These are phyloP conservation scores for Gadus macrocephalus DNA, from an alignment of 2,113 vertebrate species.

Conservation along the genomic window DNA sequence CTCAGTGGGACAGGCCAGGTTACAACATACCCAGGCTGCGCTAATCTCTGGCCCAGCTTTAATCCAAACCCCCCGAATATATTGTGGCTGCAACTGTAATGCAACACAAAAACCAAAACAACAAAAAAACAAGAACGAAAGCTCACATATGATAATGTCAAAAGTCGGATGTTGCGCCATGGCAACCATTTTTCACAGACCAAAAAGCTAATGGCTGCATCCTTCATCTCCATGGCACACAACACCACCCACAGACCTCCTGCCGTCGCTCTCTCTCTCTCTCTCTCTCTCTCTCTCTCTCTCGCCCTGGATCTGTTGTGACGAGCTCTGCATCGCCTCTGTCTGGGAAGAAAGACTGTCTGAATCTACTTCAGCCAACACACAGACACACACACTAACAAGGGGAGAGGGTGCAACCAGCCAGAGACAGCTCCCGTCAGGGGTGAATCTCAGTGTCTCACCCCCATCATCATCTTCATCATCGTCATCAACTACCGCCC, in stretches of 20 bases:
- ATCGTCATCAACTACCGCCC: too few species aligned
- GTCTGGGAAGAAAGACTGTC: conserved; percentile 25
- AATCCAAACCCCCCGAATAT: conserved; percentile 20
- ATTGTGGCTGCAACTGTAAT: conserved; percentile 4
- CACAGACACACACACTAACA: conserved; percentile 7
- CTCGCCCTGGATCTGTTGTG: too few species aligned
- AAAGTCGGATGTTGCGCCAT: neutral
- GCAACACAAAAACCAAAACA: neutral
- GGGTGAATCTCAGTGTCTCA: too few species aligned
- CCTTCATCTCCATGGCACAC: too few species aligned
- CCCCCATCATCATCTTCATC: too few species aligned
- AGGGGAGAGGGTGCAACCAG: neutral
- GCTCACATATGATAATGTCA: neutral
- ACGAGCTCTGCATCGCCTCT: neutral
- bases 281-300: conserved; percentile 17
- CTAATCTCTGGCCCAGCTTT: conserved; percentile 19
- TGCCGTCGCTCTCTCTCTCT: conserved; percentile 2
- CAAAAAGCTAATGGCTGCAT: neutral
- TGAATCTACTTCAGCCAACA: neutral
- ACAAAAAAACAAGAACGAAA: neutral
- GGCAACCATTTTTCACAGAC: conserved; percentile 1
- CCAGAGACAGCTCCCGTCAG: too few species aligned
- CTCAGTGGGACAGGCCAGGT: neutral
- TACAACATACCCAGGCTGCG: neutral
- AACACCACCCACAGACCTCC: neutral